Evolutionary conservation across 2,888 invertebrate genomes (phyloP), one percentile per base, ranked within the genome.

Genomic region (Drosophila longiperda): DNA sequence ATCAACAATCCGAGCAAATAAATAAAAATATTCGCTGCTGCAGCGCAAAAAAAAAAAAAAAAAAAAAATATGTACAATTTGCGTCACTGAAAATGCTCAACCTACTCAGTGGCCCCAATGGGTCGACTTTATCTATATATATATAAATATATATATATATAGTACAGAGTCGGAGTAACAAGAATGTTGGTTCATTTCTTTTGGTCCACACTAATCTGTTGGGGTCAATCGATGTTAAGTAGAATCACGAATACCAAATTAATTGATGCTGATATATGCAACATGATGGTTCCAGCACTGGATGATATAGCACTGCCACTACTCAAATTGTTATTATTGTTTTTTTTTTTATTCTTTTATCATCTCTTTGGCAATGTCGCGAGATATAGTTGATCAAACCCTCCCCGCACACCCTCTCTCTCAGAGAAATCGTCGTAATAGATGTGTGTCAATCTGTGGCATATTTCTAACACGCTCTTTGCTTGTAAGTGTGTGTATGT

Each of bases 161-260:
- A 29, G 61, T 34, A 23, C 17, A 42, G 52, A 66, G 57, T 23
- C 42, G 45, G 50, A 36, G 45, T 58, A 1, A 6, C n/a, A 77
- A 78, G 78, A 79, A 79, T 79, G 82, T 65, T 57, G 63, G 40
- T 54, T 40, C 36, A 73, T 70, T 76, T 79, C 82, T 72, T 81
- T 62, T 63, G 65, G 73, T 80, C 78, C 87, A 92, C 87, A 92
- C 91, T 93, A 93, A 93, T 93, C 93, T 93, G 93, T 90, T 89
- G 88, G 86, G 93, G 93, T 93, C 93, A 93, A 93, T 93, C 93
- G 93, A 93, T 93, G 93, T 93, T 93, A 93, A 93, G 93, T 93
- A 93, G 93, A 93, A 93, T 93, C 93, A 93, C 93, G 93, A 93
- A 93, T 93, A 92, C 92, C 92, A 92, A 92, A 91, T 91, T 92